Evolutionary conservation across 2,888 invertebrate species (phyloP).

Genomic region (Pammene aurita): DNA sequence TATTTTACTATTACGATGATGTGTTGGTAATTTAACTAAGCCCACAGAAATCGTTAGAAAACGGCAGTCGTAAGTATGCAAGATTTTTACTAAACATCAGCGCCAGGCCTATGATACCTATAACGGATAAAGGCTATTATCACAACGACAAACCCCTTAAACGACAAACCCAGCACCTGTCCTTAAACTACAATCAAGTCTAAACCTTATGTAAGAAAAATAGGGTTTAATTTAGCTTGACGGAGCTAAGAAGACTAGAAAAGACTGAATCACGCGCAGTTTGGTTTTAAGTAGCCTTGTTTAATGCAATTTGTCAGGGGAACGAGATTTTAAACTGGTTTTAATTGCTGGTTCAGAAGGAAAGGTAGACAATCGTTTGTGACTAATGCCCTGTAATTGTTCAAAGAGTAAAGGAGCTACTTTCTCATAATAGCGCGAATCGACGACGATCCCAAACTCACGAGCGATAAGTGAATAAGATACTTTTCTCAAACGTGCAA

Average conservation of each 20-base stretch:
- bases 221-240: neutral
- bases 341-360: conserved; percentile 59
- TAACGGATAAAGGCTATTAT: conserved; percentile 26
- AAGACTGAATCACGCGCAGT: conserved; percentile 50
- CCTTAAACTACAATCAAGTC: neutral
- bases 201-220: neutral
- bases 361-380: conserved; percentile 17
- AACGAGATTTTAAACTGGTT: conserved; percentile 68
- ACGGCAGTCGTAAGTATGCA: conserved; percentile 6
- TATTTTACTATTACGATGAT: neutral
- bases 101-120: neutral
- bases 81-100: conserved; percentile 14
- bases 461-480: too few relatives aligned
- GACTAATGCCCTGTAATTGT: conserved; percentile 21
- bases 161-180: conserved; percentile 32
- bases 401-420: too few relatives aligned
- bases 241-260: conserved; percentile 44
- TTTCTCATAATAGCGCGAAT: too few relatives aligned
- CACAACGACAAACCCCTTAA: conserved; percentile 21
- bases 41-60: conserved; percentile 1
- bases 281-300: conserved; percentile 63
- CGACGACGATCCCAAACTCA: too few relatives aligned
- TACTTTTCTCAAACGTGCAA: too few relatives aligned
- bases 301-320: conserved; percentile 64
- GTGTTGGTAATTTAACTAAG: neutral